These are phyloP conservation scores for Pediacus dermestoides DNA, from an alignment of 2,888 invertebrate genomes.

Conservation along the genomic window DNA sequence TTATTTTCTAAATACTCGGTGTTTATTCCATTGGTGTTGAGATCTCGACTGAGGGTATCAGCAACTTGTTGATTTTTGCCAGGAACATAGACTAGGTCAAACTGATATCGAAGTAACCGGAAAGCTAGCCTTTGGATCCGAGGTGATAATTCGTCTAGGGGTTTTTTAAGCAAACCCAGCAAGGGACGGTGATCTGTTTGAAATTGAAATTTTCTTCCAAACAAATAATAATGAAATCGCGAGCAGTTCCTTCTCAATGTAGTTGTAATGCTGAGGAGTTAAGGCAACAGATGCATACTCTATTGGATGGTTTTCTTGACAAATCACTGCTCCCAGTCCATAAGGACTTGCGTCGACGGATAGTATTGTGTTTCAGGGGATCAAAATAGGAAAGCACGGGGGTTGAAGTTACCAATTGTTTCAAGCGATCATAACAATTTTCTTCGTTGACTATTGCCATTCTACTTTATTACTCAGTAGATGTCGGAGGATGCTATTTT, in stretches of 20 bases:
- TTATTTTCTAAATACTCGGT: slow-evolving; percentile 16
- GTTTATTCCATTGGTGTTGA: slow-evolving; percentile 7
- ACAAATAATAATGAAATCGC: slow-evolving; percentile 26
- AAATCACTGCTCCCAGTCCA: slow-evolving; percentile 22
- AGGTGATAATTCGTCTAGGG: slow-evolving; percentile 24
- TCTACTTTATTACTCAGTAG: slow-evolving; percentile 13
- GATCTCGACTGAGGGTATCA: slow-evolving; percentile 20
- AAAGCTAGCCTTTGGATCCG: slow-evolving; percentile 24
- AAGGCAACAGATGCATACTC: slow-evolving; percentile 21
- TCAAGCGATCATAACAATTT: slow-evolving; percentile 11
- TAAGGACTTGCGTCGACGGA: slow-evolving; percentile 23
- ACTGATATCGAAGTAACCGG: slow-evolving; percentile 20
- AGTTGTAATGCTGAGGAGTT: slow-evolving; percentile 25
- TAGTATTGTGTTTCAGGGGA: slow-evolving; percentile 15
- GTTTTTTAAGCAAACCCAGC: slow-evolving; percentile 25
- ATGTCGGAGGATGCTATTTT: slow-evolving; percentile 12
- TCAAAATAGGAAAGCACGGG: slow-evolving; percentile 13
- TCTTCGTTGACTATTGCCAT: slow-evolving; percentile 18
- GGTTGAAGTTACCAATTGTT: slow-evolving; percentile 9
- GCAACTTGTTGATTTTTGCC: slow-evolving; percentile 19
- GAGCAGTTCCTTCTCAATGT: slow-evolving; percentile 34
- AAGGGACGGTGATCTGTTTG: slow-evolving; percentile 26
- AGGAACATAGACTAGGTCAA: slow-evolving; percentile 22
- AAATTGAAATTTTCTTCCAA: slow-evolving; percentile 15
- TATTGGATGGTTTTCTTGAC: slow-evolving; percentile 17